Evolutionary conservation across 2,888 invertebrate genomes (phyloP), one percentile per base, ranked within the genome.

Genomic region (Fragum whitleyi): DNA sequence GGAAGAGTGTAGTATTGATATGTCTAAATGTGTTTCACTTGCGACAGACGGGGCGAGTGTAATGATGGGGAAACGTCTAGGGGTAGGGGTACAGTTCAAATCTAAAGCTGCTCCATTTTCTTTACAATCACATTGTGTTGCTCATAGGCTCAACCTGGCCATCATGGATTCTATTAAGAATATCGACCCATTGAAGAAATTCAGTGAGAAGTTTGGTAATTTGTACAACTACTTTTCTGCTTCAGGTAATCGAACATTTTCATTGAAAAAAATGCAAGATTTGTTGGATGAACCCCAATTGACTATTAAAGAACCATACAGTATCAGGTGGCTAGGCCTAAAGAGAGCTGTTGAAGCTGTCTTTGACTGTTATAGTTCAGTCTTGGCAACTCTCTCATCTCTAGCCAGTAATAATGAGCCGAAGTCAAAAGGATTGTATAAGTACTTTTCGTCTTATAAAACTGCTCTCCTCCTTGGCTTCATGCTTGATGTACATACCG

Each of bases 41-140:
- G 78, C 78, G 6, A 85, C 81, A 32, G 79, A 85, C 76, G 84
- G 83, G 7, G 83, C 85, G 9, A 23, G 76, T n/a, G 79, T 57
- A 2, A 82, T 85, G 80, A 67, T 76, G 65, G 82, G 85, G 9
- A 80, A 69, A 21, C 21, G 72, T 2, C 42, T 76, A 32, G 79
- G 81, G 14, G 78, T 74, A 53, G 86, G 81, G 5, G 47, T 36
- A 14, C 83, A 79, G 70, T 47, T 83, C 7, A 7, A 57, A 14
- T 67, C 74, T 3, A 83, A 83, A 65, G 75, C 69, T 39, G 59
- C 79, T 7, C 83, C 79, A 29, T 85, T 83, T 65, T 59, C 65
- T 57, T 65, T 77, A 14, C 78, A 81, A 26, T 80, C 81, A 28
- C 81, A 83, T 29, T 85, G 83, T 75, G 47, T 77, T 1, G 81